These are phyloP conservation scores for Drepanosiphum platanoidis DNA, from an alignment of 2,888 invertebrate species.

Conservation along the genomic window DNA sequence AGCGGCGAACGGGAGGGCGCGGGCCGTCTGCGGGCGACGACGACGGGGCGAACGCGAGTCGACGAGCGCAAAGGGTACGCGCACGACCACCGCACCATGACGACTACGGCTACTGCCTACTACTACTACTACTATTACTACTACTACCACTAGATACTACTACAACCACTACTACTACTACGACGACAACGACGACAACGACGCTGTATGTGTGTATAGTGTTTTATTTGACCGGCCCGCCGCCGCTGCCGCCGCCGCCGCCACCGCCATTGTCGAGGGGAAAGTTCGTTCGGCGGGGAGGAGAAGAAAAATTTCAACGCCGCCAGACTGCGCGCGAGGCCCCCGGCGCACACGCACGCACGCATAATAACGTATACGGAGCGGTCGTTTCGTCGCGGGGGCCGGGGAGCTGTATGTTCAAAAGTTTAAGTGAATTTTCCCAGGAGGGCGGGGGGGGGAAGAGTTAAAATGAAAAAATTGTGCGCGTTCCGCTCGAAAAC, in stretches of 20 bases:
- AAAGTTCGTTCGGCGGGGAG: background rate
- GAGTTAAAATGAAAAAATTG: too few relatives aligned
- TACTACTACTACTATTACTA: background rate
- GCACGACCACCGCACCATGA: slow-evolving; percentile 60
- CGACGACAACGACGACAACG: background rate
- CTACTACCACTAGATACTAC: background rate
- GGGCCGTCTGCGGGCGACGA: background rate
- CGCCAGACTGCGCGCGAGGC: slow-evolving; percentile 53
- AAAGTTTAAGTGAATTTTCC: too few relatives aligned
- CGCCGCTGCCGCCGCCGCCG: slow-evolving; percentile 16
- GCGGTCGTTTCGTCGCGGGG: background rate
- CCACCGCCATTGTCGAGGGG: background rate
- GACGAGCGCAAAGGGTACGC: slow-evolving; percentile 53
- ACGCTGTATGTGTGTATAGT: background rate
- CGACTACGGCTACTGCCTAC: slow-evolving; percentile 54
- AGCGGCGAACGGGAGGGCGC: background rate
- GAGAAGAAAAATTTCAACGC: slow-evolving; percentile 22
- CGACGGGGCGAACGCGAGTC: slow-evolving; percentile 27
- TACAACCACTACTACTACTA: slow-evolving; percentile 4
- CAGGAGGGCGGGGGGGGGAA: too few relatives aligned
- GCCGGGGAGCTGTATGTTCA: too few relatives aligned
- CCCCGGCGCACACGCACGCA: background rate
- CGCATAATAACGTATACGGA: background rate
- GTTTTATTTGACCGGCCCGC: slow-evolving; percentile 53
- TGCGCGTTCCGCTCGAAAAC: too few relatives aligned